Evolutionary conservation across 1,140 invertebrate species (phyloP), one percentile per base, ranked within the genome.

Genomic region (Physella acuta): DNA sequence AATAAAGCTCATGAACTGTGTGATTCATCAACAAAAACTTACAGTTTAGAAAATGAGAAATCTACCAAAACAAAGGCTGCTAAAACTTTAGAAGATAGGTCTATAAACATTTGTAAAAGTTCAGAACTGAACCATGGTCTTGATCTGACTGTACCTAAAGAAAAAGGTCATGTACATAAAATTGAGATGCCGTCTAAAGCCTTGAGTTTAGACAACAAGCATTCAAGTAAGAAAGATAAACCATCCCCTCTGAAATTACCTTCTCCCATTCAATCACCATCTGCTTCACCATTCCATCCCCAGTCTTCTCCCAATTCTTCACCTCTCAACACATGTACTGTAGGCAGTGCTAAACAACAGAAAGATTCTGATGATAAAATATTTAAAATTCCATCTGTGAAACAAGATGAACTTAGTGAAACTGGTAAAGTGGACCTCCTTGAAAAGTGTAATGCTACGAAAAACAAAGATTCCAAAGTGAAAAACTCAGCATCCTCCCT

Each of bases 311-410:
- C 62, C 17, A 64, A 52, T 33, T 11, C 16, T 28, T 64, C 62
- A 31, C 62, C 62, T 51, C 11, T n/a, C 1, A 51, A 17, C 33
- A 37, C 28, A 14, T 16, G 3, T 28, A 52, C 1, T 36, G 20
- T 33, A 28, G 26, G 20, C 3, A 4, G 28, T 26, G 3, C 2
- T 14, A 56, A 36, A 49, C 24, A 0, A 33, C 51, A 8, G 30
- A 53, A 52, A 53, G 51, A 53, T 33, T 34, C 51, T 14, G 49
- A 33, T 34, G 51, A 66, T 36, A 30, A 66, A 33, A 28, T 66
- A 26, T 66, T 66, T 34, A 66, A 66, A 66, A 56, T 66, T 31
- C 64, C 64, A 39, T 37, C 31, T 26, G 52, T 56, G 17, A 66
- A 66, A n/a, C 33, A 8, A 37, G 52, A 30, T 31, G 39, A 8